phyloP scores from a whole-genome alignment of 2,113 vertebrate genomes.

The Anser brachyrhynchus region DNA sequence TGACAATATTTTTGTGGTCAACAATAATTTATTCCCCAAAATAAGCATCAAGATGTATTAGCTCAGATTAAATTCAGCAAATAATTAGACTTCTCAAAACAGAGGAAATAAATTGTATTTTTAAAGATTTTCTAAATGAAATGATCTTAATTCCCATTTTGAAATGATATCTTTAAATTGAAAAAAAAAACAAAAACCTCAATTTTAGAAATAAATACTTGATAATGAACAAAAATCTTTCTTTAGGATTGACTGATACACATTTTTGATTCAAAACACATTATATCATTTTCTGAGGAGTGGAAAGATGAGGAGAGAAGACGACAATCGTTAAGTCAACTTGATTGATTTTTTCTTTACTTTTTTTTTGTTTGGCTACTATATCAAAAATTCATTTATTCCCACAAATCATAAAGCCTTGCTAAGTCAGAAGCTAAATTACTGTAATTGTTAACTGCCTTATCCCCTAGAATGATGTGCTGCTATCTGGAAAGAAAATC shows the following conservation, averaged over 20 bases:
- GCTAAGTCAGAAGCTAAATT: conserved; percentile 23
- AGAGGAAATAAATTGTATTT: not conserved
- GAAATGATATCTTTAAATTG: not conserved
- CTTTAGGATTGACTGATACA: not conserved
- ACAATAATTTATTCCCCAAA: not conserved
- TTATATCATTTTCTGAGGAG: not conserved
- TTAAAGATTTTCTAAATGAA: not conserved
- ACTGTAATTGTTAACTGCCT: conserved; percentile 14
- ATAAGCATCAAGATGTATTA: not conserved
- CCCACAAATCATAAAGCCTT: conserved; percentile 2
- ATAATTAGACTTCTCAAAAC: not conserved
- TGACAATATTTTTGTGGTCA: not conserved
- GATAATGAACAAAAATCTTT: not conserved
- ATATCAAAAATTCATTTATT: conserved; percentile 42
- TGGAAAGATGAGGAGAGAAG: not conserved
- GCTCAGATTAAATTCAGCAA: not conserved
- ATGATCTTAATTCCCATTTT: not conserved
- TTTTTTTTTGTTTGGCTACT: not conserved
- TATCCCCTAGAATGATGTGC: not conserved
- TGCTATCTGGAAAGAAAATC: conserved; percentile 35
- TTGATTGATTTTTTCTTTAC: not conserved
- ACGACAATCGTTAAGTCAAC: not conserved
- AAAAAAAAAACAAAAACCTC: not conserved
- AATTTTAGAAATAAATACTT: not conserved
- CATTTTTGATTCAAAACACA: not conserved